Conservation (phyloP, 2,797 vertebrate species). For the Sebastes kiyomatsui region DNA sequence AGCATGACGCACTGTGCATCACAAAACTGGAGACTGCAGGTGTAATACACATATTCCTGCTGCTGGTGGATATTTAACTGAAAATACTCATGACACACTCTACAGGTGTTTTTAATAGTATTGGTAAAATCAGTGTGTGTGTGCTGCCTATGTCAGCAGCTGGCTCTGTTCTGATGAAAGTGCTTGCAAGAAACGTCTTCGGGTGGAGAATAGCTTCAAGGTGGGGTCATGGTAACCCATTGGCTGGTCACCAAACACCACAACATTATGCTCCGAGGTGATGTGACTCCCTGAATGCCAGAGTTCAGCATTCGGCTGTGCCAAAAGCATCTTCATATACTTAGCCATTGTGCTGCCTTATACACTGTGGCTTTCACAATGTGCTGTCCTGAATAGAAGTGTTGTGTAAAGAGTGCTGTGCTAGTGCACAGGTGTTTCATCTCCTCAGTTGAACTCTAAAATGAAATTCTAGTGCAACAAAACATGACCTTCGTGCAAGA, state of each 20-base stretch:
- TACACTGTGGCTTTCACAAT: background rate
- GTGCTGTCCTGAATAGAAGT: background rate
- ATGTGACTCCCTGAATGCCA: background rate
- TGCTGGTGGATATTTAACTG: background rate
- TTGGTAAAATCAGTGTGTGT: background rate
- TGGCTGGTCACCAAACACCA: background rate
- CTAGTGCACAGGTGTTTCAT: background rate
- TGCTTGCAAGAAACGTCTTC: background rate
- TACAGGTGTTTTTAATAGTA: background rate
- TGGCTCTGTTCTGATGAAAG: background rate
- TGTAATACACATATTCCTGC: background rate
- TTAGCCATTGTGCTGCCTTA: background rate
- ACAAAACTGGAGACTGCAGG: background rate
- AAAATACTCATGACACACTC: background rate
- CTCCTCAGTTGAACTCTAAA: background rate
- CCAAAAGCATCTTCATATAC: background rate
- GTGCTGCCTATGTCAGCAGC: background rate
- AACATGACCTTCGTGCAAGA: background rate
- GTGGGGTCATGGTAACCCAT: background rate
- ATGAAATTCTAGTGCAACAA: background rate
- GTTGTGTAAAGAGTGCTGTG: background rate
- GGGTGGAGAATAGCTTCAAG: background rate
- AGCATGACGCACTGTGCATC: background rate
- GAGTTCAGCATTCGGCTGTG: background rate
- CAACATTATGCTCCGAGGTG: background rate